Percentiles rank a stretch among this genome's conserved stretches.
Evolutionary conservation across 2,888 invertebrate genomes (phyloP).

Genomic region (Aricia artaxerxes): DNA sequence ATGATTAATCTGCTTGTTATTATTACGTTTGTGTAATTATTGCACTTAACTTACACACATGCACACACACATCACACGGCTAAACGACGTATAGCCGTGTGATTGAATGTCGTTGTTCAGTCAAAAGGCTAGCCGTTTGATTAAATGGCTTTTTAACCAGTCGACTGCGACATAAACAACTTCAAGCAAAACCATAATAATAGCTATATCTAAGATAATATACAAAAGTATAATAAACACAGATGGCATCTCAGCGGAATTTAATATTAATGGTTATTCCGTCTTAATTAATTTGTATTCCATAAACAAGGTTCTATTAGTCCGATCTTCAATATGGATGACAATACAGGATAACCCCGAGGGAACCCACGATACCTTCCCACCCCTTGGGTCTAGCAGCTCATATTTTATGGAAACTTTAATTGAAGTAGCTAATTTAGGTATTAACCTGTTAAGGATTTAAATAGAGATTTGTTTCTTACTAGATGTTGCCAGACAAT

Average conservation of each 20-base stretch:
- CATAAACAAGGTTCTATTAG: slow-evolving; percentile 8
- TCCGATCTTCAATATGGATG: slow-evolving; percentile 10
- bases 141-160: too few relatives aligned
- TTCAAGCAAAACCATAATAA: not conserved
- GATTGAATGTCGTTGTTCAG: too few relatives aligned
- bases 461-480: not conserved
- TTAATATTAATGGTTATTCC: slow-evolving; percentile 16
- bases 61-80: too few relatives aligned
- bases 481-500: not conserved
- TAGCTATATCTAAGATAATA: not conserved
- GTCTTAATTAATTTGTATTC: slow-evolving; percentile 23
- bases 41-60: too few relatives aligned
- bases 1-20: too few relatives aligned
- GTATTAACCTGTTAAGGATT: not conserved
- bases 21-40: too few relatives aligned
- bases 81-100: too few relatives aligned
- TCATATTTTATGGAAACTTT: slow-evolving; percentile 51
- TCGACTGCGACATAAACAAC: too few relatives aligned
- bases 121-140: too few relatives aligned
- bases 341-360: not conserved
- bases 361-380: not conserved
- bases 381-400: not conserved
- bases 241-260: not conserved
- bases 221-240: not conserved
- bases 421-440: slow-evolving; percentile 19